A percentile compares a stretch with the other conserved stretches of the same genome.
Evolutionary conservation across 2,113 vertebrate species (phyloP).

Genomic region (Antechinus stuartii): DNA sequence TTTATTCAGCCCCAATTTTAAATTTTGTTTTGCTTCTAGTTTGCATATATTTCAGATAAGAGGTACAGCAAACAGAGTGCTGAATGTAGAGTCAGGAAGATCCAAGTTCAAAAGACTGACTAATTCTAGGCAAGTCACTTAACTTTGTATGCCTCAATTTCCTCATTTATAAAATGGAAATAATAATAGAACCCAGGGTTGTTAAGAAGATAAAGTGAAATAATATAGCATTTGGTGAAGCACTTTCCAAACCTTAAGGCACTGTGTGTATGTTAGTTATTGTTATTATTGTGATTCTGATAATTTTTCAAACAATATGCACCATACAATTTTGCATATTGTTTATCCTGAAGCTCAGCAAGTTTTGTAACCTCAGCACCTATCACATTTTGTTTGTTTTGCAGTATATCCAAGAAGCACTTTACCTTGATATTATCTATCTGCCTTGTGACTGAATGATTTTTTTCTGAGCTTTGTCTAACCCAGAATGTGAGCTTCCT

Average conservation of each 20-base stretch:
- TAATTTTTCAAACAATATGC: neutral
- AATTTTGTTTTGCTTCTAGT: neutral
- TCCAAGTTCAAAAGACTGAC: neutral
- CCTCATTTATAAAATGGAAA: neutral
- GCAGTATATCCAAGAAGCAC: neutral
- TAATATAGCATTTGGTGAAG: neutral
- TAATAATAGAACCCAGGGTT: neutral
- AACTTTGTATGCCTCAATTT: neutral
- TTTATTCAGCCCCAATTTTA: neutral
- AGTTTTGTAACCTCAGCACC: neutral
- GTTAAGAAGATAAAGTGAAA: neutral
- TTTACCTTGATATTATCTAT: neutral
- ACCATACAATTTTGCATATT: neutral
- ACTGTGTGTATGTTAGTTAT: neutral
- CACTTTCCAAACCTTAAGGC: neutral
- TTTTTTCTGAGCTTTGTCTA: neutral
- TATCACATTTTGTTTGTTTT: neutral
- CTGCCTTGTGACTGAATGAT: neutral
- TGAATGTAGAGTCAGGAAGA: neutral
- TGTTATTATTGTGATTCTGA: neutral
- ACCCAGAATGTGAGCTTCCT: neutral
- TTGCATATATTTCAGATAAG: neutral
- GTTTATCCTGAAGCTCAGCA: neutral
- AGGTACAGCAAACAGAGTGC: neutral
- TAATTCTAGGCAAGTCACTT: neutral